A percentile compares a stretch with the other conserved stretches of the same genome.
Evolutionary conservation across 2,888 invertebrate species (phyloP).

Genomic region (Spicauda simplicius): DNA sequence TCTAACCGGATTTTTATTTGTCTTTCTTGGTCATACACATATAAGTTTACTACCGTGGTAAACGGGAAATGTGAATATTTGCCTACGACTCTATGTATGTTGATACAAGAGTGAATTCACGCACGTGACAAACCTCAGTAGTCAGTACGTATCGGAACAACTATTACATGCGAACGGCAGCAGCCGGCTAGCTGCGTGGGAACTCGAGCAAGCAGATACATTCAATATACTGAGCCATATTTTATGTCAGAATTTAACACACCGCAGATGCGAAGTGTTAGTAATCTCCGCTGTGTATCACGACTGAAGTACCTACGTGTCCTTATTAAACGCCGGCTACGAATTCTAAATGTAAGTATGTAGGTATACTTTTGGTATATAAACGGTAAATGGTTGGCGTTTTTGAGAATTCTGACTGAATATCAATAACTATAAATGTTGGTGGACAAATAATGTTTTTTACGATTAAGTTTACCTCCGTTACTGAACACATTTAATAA

Average conservation of each 20-base stretch:
- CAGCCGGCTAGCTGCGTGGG: slow-evolving; percentile 65
- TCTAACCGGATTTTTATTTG: neutral
- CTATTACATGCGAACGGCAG: slow-evolving; percentile 38
- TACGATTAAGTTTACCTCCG: too few species aligned
- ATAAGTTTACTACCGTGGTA: slow-evolving; percentile 11
- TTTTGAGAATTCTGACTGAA: too few species aligned
- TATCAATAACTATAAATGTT: too few species aligned
- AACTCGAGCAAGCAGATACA: slow-evolving; percentile 59
- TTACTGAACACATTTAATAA: too few species aligned
- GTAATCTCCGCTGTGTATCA: slow-evolving; percentile 64
- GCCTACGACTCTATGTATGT: slow-evolving; percentile 8
- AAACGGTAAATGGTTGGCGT: neutral
- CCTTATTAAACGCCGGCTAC: slow-evolving; percentile 56
- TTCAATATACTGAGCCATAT: slow-evolving; percentile 63
- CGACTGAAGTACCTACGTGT: slow-evolving; percentile 71
- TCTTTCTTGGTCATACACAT: slow-evolving; percentile 3
- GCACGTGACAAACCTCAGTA: slow-evolving; percentile 22
- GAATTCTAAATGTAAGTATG: neutral
- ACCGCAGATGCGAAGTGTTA: slow-evolving; percentile 61
- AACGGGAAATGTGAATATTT: slow-evolving; percentile 17
- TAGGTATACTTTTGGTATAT: neutral
- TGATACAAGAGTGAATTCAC: slow-evolving; percentile 25
- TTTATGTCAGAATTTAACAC: slow-evolving; percentile 71
- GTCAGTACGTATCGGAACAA: slow-evolving; percentile 28
- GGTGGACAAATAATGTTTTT: too few species aligned